Conservation (phyloP, 2,113 vertebrate species). For the Hippocampus zosterae region DNA sequence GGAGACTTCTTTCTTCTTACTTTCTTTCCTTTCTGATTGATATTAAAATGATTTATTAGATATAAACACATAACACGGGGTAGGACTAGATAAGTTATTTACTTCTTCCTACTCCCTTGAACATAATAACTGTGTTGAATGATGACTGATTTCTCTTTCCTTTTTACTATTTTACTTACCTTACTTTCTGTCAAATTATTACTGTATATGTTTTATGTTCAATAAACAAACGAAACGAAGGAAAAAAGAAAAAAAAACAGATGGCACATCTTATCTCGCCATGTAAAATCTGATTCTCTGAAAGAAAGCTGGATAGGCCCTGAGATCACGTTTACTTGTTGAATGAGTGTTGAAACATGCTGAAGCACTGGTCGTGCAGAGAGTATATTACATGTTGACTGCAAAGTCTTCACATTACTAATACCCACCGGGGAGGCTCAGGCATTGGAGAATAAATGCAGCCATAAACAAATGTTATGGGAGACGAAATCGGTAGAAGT, state of each 20-base stretch:
- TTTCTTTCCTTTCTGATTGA: too few species aligned
- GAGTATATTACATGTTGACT: neutral
- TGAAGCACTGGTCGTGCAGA: neutral
- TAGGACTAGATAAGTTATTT: too few species aligned
- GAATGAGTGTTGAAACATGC: neutral
- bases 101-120: too few species aligned
- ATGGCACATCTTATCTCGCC: neutral
- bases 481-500: neutral
- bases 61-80: too few species aligned
- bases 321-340: neutral
- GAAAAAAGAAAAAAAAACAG: neutral
- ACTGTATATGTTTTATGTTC: too few species aligned
- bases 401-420: neutral
- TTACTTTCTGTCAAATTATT: too few species aligned
- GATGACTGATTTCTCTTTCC: too few species aligned
- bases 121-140: too few species aligned
- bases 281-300: neutral
- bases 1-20: too few species aligned
- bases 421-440: neutral
- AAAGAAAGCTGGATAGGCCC: neutral
- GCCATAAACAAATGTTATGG: neutral
- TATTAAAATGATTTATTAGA: too few species aligned
- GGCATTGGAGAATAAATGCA: neutral
- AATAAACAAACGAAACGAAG: neutral
- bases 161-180: too few species aligned